These are phyloP conservation scores for Picathartes gymnocephalus DNA, from an alignment of 2,113 vertebrate species.

Conservation along the genomic window DNA sequence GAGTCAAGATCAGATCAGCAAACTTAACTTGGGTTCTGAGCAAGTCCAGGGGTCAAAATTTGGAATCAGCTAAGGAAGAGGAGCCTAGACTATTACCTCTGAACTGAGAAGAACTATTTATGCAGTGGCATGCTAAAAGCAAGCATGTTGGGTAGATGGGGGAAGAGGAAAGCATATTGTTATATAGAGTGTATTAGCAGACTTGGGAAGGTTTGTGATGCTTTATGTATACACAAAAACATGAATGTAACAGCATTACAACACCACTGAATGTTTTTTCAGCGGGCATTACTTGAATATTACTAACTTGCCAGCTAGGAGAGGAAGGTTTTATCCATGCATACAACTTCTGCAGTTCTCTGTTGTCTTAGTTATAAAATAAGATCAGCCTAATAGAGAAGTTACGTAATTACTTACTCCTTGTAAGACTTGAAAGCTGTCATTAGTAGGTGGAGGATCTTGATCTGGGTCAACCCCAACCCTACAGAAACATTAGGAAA, in stretches of 20 bases:
- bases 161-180: not conserved
- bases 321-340: not conserved
- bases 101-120: not conserved
- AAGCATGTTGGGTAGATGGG: not conserved
- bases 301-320: not conserved
- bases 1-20: not conserved
- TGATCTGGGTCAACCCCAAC: conserved; percentile 97
- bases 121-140: not conserved
- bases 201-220: not conserved
- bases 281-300: not conserved
- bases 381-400: conserved; percentile 14
- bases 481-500: conserved; percentile 72
- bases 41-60: not conserved
- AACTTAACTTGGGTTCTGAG: not conserved
- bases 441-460: conserved; percentile 86
- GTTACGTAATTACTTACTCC: conserved; percentile 80
- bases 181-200: not conserved
- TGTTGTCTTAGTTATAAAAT: not conserved
- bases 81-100: not conserved
- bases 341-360: not conserved
- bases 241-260: not conserved
- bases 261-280: not conserved
- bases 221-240: not conserved
- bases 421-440: conserved; percentile 97
- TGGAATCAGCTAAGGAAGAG: not conserved